Conservation (phyloP, 2,888 invertebrate genomes). For the Synergus laeviventris region DNA sequence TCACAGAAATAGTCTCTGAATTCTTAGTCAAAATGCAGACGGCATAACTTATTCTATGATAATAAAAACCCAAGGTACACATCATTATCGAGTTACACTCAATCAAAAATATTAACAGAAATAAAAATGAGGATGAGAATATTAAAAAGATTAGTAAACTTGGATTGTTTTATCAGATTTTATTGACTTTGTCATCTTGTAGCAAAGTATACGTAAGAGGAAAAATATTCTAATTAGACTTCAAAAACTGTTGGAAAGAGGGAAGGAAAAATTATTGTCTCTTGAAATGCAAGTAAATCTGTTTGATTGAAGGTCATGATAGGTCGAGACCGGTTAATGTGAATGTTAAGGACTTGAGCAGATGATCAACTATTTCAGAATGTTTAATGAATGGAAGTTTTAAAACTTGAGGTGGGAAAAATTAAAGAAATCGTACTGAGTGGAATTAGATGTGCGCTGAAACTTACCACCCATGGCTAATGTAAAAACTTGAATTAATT, state of each 20-base stretch:
- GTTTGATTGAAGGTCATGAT: slow-evolving; percentile 35
- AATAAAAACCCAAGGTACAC: neutral
- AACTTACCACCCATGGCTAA: slow-evolving; percentile 39
- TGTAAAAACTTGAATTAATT: slow-evolving; percentile 23
- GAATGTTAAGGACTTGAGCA: neutral
- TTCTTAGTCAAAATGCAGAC: neutral
- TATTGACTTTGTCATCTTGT: neutral
- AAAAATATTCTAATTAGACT: slow-evolving; percentile 2
- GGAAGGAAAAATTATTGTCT: neutral
- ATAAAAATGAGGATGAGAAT: neutral
- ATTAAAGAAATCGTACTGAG: neutral
- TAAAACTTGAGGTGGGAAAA: neutral
- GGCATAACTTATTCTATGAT: neutral
- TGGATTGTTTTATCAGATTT: neutral
- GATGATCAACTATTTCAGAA: slow-evolving; percentile 4
- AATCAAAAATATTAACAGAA: slow-evolving; percentile 16
- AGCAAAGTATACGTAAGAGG: neutral
- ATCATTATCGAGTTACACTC: slow-evolving; percentile 2
- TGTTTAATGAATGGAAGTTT: slow-evolving; percentile 23
- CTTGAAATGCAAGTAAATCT: slow-evolving; percentile 9
- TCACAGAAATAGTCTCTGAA: neutral
- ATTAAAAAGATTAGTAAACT: neutral
- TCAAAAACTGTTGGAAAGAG: neutral
- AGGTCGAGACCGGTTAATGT: slow-evolving; percentile 37
- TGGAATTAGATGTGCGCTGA: neutral